phyloP scores from a whole-genome alignment of 2,113 vertebrate species.

The Sylvietta virens region DNA sequence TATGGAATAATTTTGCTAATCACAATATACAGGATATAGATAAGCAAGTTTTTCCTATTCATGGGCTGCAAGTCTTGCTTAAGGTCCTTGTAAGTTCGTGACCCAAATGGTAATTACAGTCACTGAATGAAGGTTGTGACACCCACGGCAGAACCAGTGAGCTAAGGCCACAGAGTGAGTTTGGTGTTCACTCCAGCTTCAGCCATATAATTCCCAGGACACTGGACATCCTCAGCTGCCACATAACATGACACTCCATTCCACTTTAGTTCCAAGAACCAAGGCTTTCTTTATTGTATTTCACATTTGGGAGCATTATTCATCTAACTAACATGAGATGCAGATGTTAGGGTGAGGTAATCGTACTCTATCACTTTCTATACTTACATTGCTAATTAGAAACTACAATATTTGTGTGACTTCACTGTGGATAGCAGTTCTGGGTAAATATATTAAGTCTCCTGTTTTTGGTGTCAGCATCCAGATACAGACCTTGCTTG shows the following conservation, averaged over 20 bases:
- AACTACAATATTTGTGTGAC: not conserved
- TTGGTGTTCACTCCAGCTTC: not conserved
- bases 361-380: not conserved
- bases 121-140: not conserved
- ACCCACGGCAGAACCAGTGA: rapidly evolving
- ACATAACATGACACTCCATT: not conserved
- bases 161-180: not conserved
- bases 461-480: not conserved
- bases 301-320: not conserved
- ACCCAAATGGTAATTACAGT: no score
- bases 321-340: not conserved
- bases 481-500: rapidly evolving
- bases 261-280: not conserved
- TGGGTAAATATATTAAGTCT: not conserved
- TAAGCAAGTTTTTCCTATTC: not conserved
- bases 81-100: not conserved
- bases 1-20: not conserved
- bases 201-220: not conserved
- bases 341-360: not conserved
- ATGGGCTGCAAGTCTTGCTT: rapidly evolving
- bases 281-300: not conserved
- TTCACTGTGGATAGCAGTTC: not conserved
- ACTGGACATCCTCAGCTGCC: not conserved
- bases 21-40: not conserved
- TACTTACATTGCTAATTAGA: not conserved